Conservation (phyloP, 2,797 vertebrate species). For the Helostoma temminkii region DNA sequence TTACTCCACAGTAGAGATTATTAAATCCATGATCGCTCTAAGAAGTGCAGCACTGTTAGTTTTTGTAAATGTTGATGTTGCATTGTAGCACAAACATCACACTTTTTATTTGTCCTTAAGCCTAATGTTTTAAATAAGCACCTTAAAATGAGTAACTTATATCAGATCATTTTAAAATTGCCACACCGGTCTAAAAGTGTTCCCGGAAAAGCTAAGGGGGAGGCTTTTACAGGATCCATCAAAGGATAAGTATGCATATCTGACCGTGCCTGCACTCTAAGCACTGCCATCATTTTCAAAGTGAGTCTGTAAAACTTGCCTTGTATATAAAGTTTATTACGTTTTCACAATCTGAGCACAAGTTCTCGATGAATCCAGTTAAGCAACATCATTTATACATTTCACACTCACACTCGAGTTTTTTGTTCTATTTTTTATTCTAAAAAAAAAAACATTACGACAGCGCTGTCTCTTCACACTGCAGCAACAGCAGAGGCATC, state of each 20-base stretch:
- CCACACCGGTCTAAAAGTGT: conserved; percentile 5
- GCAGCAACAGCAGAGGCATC: neutral
- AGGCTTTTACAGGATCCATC: conserved; percentile 35
- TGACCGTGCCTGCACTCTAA: conserved; percentile 4
- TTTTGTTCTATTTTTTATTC: neutral
- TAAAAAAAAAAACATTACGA: neutral
- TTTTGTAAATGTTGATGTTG: neutral
- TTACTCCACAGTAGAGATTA: no score
- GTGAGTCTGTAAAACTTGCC: no score
- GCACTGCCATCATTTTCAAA: conserved; percentile 40
- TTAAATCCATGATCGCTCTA: neutral
- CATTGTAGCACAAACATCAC: no score
- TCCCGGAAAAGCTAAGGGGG: conserved; percentile 4
- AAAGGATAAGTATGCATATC: conserved; percentile 15
- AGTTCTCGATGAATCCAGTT: conserved; percentile 24
- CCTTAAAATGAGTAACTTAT: no score
- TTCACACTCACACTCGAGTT: neutral
- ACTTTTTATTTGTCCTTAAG: no score
- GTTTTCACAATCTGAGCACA: no score
- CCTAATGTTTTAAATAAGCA: no score
- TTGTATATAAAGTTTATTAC: no score
- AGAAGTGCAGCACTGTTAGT: neutral
- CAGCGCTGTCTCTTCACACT: neutral
- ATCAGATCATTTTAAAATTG: conserved; percentile 15
- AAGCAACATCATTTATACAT: conserved; percentile 24